phyloP scores from a whole-genome alignment of 2,888 invertebrate genomes.

The Andrena flavipes region DNA sequence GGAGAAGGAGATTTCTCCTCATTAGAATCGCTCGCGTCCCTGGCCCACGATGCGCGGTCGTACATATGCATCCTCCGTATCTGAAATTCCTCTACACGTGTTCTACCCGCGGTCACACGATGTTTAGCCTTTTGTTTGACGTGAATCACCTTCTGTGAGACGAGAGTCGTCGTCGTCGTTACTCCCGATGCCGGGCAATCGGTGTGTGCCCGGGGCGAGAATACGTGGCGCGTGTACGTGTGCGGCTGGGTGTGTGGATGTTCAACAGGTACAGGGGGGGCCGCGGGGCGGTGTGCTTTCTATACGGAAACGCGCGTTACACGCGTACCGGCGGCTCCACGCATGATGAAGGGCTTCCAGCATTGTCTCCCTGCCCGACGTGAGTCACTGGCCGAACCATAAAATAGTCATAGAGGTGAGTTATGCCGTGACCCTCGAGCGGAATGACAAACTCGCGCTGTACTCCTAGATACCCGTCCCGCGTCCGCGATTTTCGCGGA shows the following conservation, averaged over 20 bases:
- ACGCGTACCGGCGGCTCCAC: slow-evolving; percentile 66
- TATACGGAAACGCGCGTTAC: slow-evolving; percentile 67
- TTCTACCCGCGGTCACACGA: slow-evolving; percentile 75
- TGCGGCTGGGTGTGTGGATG: slow-evolving; percentile 60
- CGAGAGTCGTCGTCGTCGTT: slow-evolving; percentile 49
- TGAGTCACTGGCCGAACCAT: slow-evolving; percentile 81
- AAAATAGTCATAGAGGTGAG: slow-evolving; percentile 80
- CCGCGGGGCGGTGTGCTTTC: slow-evolving; percentile 49
- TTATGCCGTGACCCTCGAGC: slow-evolving; percentile 70
- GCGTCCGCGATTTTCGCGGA: slow-evolving; percentile 2
- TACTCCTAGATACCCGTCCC: slow-evolving; percentile 47
- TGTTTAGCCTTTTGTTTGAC: slow-evolving; percentile 82
- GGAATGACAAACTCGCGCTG: slow-evolving; percentile 64
- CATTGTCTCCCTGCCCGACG: slow-evolving; percentile 76
- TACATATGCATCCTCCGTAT: slow-evolving; percentile 66
- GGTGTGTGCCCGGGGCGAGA: slow-evolving; percentile 41
- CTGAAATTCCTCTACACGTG: slow-evolving; percentile 80
- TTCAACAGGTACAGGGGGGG: slow-evolving; percentile 72
- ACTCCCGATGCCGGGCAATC: slow-evolving; percentile 36
- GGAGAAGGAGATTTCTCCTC: slow-evolving; percentile 40
- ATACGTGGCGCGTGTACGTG: slow-evolving; percentile 46
- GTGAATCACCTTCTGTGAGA: slow-evolving; percentile 80
- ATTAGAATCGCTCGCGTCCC: slow-evolving; percentile 42
- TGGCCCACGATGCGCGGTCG: slow-evolving; percentile 43
- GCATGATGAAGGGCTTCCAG: slow-evolving; percentile 81